Percentiles rank a stretch among this genome's conserved stretches.
phyloP scores from a whole-genome alignment of 2,797 vertebrate genomes.

The Anguilla pacifica region DNA sequence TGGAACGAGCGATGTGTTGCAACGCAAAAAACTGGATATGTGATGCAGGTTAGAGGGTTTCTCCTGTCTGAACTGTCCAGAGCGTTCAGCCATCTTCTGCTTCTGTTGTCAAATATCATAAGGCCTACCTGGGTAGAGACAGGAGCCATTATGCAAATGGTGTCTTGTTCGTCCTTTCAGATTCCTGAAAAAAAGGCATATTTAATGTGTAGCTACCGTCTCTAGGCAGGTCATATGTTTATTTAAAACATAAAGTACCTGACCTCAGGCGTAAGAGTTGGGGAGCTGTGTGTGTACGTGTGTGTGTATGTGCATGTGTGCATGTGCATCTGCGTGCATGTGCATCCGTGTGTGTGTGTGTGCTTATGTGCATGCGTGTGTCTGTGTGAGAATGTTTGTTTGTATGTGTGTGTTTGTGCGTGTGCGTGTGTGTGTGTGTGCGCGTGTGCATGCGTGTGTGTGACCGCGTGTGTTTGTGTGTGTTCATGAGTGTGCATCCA shows the following conservation, averaged over 20 bases:
- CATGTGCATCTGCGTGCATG: neutral
- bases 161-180: neutral
- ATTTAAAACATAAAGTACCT: neutral
- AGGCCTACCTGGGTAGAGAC: neutral
- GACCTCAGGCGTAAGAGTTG: neutral
- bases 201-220: neutral
- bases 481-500: neutral
- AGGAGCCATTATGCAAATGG: neutral
- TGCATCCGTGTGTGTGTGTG: neutral
- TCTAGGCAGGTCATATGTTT: neutral
- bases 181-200: neutral
- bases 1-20: slow-evolving; percentile 18
- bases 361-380: neutral
- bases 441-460: neutral
- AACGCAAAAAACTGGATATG: slow-evolving; percentile 28
- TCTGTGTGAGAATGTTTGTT: neutral
- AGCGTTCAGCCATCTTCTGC: slow-evolving; percentile 34
- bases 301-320: neutral
- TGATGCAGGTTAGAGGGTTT: slow-evolving; percentile 29
- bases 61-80: slow-evolving; percentile 30
- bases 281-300: neutral
- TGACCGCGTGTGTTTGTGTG: neutral
- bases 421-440: neutral
- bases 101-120: slow-evolving; percentile 39
- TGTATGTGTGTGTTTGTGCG: too few species aligned